phyloP scores from a whole-genome alignment of 2,888 invertebrate species.

The Epinotia demarniana region DNA sequence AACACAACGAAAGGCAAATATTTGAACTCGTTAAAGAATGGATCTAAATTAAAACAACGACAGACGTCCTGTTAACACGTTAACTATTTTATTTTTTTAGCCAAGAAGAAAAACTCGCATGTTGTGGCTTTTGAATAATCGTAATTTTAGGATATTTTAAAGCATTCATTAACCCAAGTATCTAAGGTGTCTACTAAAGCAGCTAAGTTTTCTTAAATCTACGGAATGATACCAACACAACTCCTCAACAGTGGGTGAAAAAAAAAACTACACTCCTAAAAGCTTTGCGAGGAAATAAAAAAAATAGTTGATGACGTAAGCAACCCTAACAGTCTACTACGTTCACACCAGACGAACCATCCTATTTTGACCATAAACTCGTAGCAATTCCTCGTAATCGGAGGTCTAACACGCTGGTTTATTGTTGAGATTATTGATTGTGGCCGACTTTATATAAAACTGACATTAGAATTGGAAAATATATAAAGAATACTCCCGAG shows the following conservation, averaged over 20 bases:
- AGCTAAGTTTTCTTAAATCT: constrained; percentile 11
- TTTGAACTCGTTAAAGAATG: too few species aligned
- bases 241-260: constrained; percentile 2
- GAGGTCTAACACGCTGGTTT: not conserved
- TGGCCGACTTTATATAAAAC: too few species aligned
- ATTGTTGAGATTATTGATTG: too few species aligned
- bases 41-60: too few species aligned
- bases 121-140: not conserved
- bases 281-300: constrained; percentile 12
- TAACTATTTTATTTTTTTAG: too few species aligned
- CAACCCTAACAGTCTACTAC: not conserved
- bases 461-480: too few species aligned
- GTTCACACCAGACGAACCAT: not conserved
- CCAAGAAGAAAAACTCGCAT: not conserved
- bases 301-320: constrained; percentile 7
- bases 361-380: not conserved
- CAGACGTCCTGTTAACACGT: too few species aligned
- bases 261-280: not conserved
- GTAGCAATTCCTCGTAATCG: not conserved
- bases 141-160: not conserved
- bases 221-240: constrained; percentile 6
- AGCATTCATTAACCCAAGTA: not conserved
- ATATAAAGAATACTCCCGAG: too few species aligned
- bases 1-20: too few species aligned
- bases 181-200: not conserved